Evolutionary conservation across 2,113 vertebrate species (phyloP), one percentile per base, ranked within the genome.

Genomic region (Notothenia rossii): DNA sequence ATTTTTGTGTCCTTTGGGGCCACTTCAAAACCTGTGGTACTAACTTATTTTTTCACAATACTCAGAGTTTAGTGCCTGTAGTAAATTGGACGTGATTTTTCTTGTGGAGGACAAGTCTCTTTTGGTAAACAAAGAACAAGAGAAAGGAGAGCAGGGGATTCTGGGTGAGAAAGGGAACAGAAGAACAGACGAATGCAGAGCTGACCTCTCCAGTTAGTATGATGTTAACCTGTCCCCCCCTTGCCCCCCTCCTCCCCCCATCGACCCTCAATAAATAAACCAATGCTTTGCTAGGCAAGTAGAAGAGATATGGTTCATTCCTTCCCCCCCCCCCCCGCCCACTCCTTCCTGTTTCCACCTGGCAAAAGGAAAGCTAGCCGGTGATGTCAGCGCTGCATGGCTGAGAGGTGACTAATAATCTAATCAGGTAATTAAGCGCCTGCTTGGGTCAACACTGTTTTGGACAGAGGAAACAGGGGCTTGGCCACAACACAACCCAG

Each of bases 391-490:
- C 56, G 45, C 25, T 25, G 25, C 22, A 22, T 20, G 65, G 85
- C 75, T 73, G 72, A 79, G 69, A 67, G 81, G 77, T 83, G 74
- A 90, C 91, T 89, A 63, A 88, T 89, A 63, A 88, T 90, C 81
- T 81, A 72, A 90, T 86, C 85, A 78, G 66, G 81, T 87, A 81
- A 88, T 90, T 83, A 88, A 83, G 78, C 12, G 2, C 51, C 56
- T 72, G 81, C 73, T 61, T 72, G 64, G 70, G 84, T 89, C 86
- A 88, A 80, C 54, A 51, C 75, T 74, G 59, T 66, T 76, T 53
- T 61, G 46, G 48, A 75, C 12, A 18, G 48, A 54, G 22, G 78
- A 77, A 81, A 33, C 29, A 74, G 61, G 58, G 25, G 25, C n/a
- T 5, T 10, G 60, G 43, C 25, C 33, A 10, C 36, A 45, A 70